Conservation (phyloP, 2,888 invertebrate species). For the Capitulum mitella region DNA sequence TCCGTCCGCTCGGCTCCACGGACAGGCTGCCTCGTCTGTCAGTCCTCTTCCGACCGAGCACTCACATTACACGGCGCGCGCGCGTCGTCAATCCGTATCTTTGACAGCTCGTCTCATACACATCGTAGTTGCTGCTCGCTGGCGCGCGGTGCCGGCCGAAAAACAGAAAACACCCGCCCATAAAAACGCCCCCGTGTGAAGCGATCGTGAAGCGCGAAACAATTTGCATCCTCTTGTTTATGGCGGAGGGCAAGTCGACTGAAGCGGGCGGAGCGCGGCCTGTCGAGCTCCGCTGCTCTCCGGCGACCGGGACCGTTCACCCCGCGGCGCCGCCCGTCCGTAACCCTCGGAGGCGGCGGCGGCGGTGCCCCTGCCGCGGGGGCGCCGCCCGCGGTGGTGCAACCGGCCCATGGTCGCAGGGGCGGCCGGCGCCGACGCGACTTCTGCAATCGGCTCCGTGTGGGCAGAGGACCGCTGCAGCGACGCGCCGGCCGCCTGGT, state of each 20-base stretch:
- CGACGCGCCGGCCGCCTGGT: background rate
- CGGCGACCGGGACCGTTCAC: too few species aligned
- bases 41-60: background rate
- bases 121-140: background rate
- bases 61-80: background rate
- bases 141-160: background rate
- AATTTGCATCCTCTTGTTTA: background rate
- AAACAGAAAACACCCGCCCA: background rate
- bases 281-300: background rate
- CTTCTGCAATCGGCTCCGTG: slow-evolving; percentile 17
- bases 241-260: background rate
- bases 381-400: slow-evolving; percentile 5
- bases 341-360: background rate
- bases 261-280: background rate
- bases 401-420: background rate
- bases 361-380: background rate
- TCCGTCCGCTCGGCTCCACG: too few species aligned
- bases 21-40: background rate
- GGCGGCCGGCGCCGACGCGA: background rate
- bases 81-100: background rate
- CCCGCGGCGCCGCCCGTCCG: too few species aligned
- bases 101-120: too few species aligned
- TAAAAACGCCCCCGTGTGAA: background rate
- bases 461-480: slow-evolving; percentile 19
- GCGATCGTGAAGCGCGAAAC: background rate